Percentiles rank a stretch among this genome's conserved stretches.
Evolutionary conservation across 2,113 vertebrate genomes (phyloP).

Genomic region (Pandion haliaetus): DNA sequence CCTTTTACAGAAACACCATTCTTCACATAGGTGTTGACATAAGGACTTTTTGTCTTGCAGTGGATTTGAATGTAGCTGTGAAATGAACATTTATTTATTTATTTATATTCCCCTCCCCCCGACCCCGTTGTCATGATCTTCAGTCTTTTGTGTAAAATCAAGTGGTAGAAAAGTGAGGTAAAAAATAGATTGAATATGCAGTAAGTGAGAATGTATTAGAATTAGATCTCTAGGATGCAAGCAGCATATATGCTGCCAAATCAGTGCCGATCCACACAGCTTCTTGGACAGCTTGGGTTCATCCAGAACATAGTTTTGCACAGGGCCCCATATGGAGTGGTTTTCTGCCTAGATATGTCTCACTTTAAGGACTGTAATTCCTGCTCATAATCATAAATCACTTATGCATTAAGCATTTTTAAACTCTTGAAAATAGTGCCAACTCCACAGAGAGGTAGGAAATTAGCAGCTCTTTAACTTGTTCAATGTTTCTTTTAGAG

Average conservation of each 20-base stretch:
- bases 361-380: not conserved
- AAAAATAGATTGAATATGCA: not conserved
- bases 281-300: not conserved
- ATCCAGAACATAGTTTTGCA: not conserved
- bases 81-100: not conserved
- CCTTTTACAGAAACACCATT: not conserved
- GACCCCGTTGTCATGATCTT: not conserved
- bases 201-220: not conserved
- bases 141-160: not conserved
- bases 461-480: not conserved
- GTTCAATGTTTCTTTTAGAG: not conserved
- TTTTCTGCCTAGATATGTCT: not conserved
- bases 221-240: not conserved
- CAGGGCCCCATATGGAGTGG: not conserved
- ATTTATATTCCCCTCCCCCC: no score
- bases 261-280: not conserved
- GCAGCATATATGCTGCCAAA: not conserved
- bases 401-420: not conserved
- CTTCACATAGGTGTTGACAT: not conserved
- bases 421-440: not conserved
- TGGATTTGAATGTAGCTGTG: not conserved
- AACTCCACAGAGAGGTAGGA: not conserved
- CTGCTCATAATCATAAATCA: not conserved
- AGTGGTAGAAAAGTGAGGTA: not conserved
- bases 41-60: not conserved